Evolutionary conservation across 2,797 vertebrate species (phyloP), one percentile per base, ranked within the genome.

Genomic region (Vultur gryphus): DNA sequence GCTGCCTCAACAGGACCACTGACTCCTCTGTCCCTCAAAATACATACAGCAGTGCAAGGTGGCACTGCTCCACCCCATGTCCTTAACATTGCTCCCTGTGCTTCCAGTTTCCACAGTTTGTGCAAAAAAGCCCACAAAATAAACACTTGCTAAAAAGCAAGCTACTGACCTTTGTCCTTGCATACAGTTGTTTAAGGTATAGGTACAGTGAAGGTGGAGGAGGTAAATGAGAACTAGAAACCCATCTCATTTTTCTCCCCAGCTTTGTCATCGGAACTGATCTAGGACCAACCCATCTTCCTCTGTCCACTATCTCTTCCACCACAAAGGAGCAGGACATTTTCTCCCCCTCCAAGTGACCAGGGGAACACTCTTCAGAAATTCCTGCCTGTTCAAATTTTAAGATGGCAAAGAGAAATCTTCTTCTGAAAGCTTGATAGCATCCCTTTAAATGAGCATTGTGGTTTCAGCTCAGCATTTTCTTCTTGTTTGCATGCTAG

Each of bases 401-500:
- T 31, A 46, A 87, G 78, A 14, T 0, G 0, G 51, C 79, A 66
- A 57, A 91, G 75, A 87, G 69, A 70, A 62, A 25, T 21, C 29
- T 71, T 29, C 17, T 58, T 87, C 59, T 67, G 77, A 59, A 84
- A 85, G 81, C 66, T 41, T 31, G 39, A 37, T 77, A 80, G 78
- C 90, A 37, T 39, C 84, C 64, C 61, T 90, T 88, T 43, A 86
- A 94, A 86, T 16, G 35, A 76, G 43, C 41, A 7, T 5, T 97
- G 95, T 24, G 92, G 96, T 96, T 97, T 95, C 72, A 46, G 10
- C 82, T 94, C 94, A 92, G 90, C 87, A 37, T 87, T 95, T 96
- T 96, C 75, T 90, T 41, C 84, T 86, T 69, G 84, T 96, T 97
- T 97, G 96, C 96, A 97, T 97, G 92, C 93, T 91, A 95, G 95